Evolutionary conservation across 64 coral and sea anemone species (phyloP).

Genomic region (Catalaphyllia jardinei): DNA sequence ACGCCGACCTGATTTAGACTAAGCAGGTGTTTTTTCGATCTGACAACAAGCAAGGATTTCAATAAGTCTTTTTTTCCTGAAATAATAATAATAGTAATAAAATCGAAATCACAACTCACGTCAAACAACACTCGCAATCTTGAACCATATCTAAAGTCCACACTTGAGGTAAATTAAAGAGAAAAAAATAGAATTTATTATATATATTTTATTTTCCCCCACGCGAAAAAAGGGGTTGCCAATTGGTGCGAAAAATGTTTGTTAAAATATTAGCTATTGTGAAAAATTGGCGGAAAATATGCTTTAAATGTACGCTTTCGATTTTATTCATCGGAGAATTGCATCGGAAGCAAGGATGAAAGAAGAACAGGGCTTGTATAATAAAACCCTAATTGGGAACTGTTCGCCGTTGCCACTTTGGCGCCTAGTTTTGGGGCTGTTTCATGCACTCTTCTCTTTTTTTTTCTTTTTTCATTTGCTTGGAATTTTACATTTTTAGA

Average conservation of each 20-base stretch:
- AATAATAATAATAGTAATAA: slow-evolving; percentile 1
- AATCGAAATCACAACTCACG: slow-evolving; percentile 35
- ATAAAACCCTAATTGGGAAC: slow-evolving; percentile 82
- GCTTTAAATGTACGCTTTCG: slow-evolving; percentile 37
- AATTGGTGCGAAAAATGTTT: slow-evolving; percentile 10
- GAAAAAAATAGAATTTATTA: slow-evolving; percentile 5
- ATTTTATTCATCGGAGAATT: slow-evolving; percentile 62
- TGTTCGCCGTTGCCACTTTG: slow-evolving; percentile 49
- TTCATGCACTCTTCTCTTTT: not conserved
- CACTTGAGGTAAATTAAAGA: slow-evolving; percentile 63
- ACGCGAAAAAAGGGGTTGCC: not conserved
- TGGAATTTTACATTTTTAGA: slow-evolving; percentile 80
- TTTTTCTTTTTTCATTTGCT: slow-evolving; percentile 47
- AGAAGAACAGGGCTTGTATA: slow-evolving; percentile 44
- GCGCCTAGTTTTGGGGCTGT: slow-evolving; percentile 30
- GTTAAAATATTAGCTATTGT: slow-evolving; percentile 84
- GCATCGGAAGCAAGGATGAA: slow-evolving; percentile 72
- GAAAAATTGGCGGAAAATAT: slow-evolving; percentile 74
- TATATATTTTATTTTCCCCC: not conserved
- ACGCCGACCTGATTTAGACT: slow-evolving; percentile 27
- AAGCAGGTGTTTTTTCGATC: slow-evolving; percentile 70
- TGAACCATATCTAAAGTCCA: slow-evolving; percentile 52
- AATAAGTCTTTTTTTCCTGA: slow-evolving; percentile 39
- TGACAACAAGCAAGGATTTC: slow-evolving; percentile 67
- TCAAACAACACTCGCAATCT: slow-evolving; percentile 50